Conservation (phyloP, 1,140 invertebrate genomes). For the Reticulitermes speratus region DNA sequence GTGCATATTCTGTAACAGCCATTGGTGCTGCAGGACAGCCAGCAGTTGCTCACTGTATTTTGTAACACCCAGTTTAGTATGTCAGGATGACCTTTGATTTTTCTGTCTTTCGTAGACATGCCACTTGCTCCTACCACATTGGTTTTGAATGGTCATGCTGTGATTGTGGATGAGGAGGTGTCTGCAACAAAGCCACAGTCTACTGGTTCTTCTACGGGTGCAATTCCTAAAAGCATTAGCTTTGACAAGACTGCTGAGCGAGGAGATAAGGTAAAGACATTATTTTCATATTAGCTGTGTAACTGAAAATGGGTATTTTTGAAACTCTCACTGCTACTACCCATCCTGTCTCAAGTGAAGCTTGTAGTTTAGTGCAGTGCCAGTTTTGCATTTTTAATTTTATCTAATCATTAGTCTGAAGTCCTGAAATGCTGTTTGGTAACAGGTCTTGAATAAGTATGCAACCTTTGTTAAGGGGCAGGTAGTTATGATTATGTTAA, state of each 20-base stretch:
- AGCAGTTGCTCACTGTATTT: too few species aligned
- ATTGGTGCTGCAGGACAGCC: too few species aligned
- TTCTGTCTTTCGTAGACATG: neutral
- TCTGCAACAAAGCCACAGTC: conserved; percentile 27
- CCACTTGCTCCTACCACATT: conserved; percentile 35
- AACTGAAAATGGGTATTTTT: neutral
- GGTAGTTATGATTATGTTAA: too few species aligned
- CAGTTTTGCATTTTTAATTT: too few species aligned
- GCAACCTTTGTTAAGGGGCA: too few species aligned
- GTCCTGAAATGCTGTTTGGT: too few species aligned
- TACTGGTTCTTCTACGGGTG: conserved; percentile 50
- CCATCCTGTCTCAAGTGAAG: too few species aligned
- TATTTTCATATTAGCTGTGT: neutral
- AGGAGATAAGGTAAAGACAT: conserved; percentile 57
- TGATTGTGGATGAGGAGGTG: conserved; percentile 38
- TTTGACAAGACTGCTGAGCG: conserved; percentile 88
- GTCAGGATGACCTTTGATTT: neutral
- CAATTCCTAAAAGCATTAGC: conserved; percentile 88
- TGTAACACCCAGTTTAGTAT: neutral
- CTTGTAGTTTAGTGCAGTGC: too few species aligned
- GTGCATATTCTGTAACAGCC: too few species aligned
- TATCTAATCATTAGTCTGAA: too few species aligned
- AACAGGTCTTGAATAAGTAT: too few species aligned
- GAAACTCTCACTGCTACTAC: neutral
- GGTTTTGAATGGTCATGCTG: conserved; percentile 41